These are phyloP conservation scores for Anthrax anthrax DNA, from an alignment of 2,888 invertebrate genomes.

Conservation along the genomic window DNA sequence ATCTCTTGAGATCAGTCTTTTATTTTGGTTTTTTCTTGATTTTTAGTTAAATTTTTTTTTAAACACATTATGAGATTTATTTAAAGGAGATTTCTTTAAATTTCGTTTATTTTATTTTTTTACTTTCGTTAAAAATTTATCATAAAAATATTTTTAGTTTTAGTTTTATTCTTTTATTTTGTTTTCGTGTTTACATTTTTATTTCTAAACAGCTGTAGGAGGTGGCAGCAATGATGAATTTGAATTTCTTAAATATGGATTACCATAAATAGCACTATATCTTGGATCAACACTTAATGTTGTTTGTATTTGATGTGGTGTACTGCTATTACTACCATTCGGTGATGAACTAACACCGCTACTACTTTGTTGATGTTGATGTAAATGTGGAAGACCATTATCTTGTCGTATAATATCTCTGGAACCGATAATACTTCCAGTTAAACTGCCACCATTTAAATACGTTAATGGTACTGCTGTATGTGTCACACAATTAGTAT, in stretches of 20 bases:
- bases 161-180: too few relatives aligned
- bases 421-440: constrained; percentile 29
- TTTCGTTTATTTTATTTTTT: background rate
- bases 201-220: constrained; percentile 37
- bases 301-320: constrained; percentile 10
- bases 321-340: constrained; percentile 19
- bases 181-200: too few relatives aligned
- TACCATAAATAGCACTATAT: constrained; percentile 79
- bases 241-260: constrained; percentile 66
- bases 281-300: constrained; percentile 55
- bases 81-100: too few relatives aligned
- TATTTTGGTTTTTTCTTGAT: constrained; percentile 9
- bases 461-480: constrained; percentile 29
- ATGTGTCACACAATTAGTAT: constrained; percentile 1
- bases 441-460: constrained; percentile 26
- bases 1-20: constrained; percentile 22
- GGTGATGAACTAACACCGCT: constrained; percentile 34
- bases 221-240: constrained; percentile 41
- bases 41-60: too few relatives aligned
- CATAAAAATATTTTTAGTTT: too few relatives aligned
- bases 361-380: constrained; percentile 21
- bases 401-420: constrained; percentile 20
- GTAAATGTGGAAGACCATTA: constrained; percentile 34
- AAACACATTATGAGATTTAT: too few relatives aligned
- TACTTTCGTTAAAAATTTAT: too few relatives aligned